Evolutionary conservation across 2,113 vertebrate genomes (phyloP).

Genomic region (Ranitomeya variabilis): DNA sequence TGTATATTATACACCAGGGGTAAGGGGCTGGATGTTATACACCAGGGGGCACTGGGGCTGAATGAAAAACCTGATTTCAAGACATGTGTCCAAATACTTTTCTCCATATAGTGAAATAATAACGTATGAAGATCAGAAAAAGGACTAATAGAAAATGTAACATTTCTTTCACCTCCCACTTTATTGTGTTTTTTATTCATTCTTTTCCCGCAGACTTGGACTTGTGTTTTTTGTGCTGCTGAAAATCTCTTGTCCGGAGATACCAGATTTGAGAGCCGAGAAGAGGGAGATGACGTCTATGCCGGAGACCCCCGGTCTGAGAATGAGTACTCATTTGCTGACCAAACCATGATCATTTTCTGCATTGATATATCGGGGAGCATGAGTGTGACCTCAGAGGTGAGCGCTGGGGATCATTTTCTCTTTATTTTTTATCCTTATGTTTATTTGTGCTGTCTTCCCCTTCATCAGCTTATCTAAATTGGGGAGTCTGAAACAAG

Average conservation of each 20-base stretch:
- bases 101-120: background rate
- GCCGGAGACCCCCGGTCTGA: background rate
- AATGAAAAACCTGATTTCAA: too few species aligned
- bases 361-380: constrained; percentile 59
- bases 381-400: constrained; percentile 58
- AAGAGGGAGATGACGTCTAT: constrained; percentile 34
- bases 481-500: background rate
- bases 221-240: constrained; percentile 46
- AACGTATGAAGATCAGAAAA: background rate
- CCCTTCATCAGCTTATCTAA: background rate
- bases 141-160: background rate
- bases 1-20: too few species aligned
- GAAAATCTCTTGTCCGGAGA: background rate
- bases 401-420: background rate
- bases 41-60: too few species aligned
- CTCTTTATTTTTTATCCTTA: background rate
- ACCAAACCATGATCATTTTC: constrained; percentile 50
- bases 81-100: too few species aligned
- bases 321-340: background rate
- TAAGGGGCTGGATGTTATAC: too few species aligned
- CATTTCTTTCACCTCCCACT: background rate
- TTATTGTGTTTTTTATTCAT: background rate
- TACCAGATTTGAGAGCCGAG: background rate
- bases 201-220: constrained; percentile 22
- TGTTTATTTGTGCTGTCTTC: background rate